Evolutionary conservation across 2,797 vertebrate species (phyloP), one percentile per base, ranked within the genome.

Genomic region (Spondyliosoma cantharus): DNA sequence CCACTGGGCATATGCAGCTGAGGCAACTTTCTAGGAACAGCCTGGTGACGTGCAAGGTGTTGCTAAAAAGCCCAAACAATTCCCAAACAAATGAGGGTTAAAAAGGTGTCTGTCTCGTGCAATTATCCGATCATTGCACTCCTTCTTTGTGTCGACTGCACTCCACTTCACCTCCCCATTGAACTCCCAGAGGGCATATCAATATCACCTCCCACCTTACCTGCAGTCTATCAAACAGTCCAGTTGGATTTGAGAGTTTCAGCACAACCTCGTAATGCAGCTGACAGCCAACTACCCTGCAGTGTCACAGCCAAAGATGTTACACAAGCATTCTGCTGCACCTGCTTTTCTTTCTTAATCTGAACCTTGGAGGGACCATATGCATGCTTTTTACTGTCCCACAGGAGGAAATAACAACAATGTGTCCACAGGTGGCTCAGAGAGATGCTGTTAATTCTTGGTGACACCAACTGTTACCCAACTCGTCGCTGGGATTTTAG

Each of bases 1-100:
- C 8, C 32, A 5, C 16, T 20, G 57, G 80, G 74, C 1, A 1
- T 58, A 16, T 45, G 52, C 49, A 29, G 27, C 80, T 58, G 27
- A 48, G 52, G 67, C 32, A 81, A 61, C 9, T 76, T 80, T 80
- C 81, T 56, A 65, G 25, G 48, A 81, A 80, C n/a, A 12, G 45
- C 24, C 79, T 19, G 14, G 3, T 46, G 22, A 57, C 6, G 59
- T 74, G 24, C 25, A 43, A 16, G 2, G 16, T 25, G 64, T 29
- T 56, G 60, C 65, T 54, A 9, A 15, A n/a, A 56, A 73, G 57
- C 71, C 25, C 3, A 50, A 53, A 70, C 19, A 8, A 14, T 58
- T 62, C 53, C 14, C 24, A 37, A 62, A 65, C 50, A 64, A 71
- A 64, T 77, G 15, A n/a, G 4, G 9, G 5, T 22, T 65, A 13